phyloP scores from a whole-genome alignment of 2,888 invertebrate species.

The Eudemis profundana region DNA sequence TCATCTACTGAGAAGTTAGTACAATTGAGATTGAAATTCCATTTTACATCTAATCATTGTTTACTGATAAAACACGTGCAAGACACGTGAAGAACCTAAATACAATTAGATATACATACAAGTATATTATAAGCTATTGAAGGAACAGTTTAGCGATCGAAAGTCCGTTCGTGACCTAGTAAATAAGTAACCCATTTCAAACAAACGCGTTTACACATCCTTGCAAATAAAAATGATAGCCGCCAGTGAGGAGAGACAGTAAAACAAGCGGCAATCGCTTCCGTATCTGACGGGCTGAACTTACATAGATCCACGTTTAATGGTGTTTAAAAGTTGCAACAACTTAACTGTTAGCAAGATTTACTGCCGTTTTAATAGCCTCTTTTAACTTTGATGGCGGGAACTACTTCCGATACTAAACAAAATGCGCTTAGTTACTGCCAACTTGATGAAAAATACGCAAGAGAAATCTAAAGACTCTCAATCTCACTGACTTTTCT shows the following conservation, averaged over 20 bases:
- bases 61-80: too few relatives aligned
- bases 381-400: constrained; percentile 62
- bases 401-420: constrained; percentile 63
- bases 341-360: constrained; percentile 60
- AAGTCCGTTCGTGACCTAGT: background rate
- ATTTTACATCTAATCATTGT: too few relatives aligned
- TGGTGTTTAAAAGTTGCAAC: constrained; percentile 53
- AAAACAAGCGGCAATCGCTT: constrained; percentile 27
- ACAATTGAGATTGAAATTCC: too few relatives aligned
- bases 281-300: constrained; percentile 40
- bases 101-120: too few relatives aligned
- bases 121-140: too few relatives aligned
- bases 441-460: constrained; percentile 51
- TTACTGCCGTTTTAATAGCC: constrained; percentile 63
- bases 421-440: constrained; percentile 48
- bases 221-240: constrained; percentile 16
- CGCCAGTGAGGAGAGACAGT: constrained; percentile 22
- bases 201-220: constrained; percentile 1
- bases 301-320: constrained; percentile 44
- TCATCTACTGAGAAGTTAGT: too few relatives aligned
- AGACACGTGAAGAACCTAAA: too few relatives aligned
- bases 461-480: constrained; percentile 42
- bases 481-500: constrained; percentile 44
- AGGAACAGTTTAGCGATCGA: background rate
- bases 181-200: background rate